Base-by-base conservation (phyloP, 2,888 invertebrate genomes). In the Carterocephalus palaemon region DNA sequence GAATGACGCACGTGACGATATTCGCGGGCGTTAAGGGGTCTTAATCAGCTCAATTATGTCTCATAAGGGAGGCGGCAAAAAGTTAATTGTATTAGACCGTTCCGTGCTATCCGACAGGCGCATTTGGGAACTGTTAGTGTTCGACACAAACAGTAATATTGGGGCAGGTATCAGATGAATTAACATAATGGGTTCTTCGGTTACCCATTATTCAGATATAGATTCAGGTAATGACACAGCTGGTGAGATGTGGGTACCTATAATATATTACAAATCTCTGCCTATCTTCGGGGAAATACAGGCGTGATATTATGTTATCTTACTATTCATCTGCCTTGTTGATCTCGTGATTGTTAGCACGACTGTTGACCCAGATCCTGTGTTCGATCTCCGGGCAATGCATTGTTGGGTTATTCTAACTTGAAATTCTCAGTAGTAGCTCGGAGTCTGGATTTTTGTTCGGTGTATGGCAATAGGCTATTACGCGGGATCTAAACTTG, bases 1-100 rank as follows among this genome's bases (percentile, higher is more conserved):
- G 43, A 46, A 48, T 47, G 23, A 24, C 42, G 34, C 36, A 47
- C 52, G 52, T 52, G 49, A 42, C 33, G 29, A 39, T 33, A 52
- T 47, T 46, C 46, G 42, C 34, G 39, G 38, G 29, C 34, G 45
- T 47, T 47, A 38, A 46, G 26, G 37, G 45, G 26, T 19, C 45
- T 46, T 46, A 46, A 46, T 46, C 37, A 46, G 45, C 32, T 38
- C 45, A 46, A 46, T 46, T 46, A 46, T 38, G 45, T 38, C 45
- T 38, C 38, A 38, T 46, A 46, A 38, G 45, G 45, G 31, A 32
- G 24, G 17, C 26, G 7, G 29, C 20, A 46, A 46, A 46, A 46
- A 46, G 19, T 37, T 10, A 45, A 46, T 46, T 43, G 43, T 43
- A 43, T 43, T 43, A 43, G 43, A 23, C 36, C 43, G 36, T 43